Evolutionary conservation across 2,113 vertebrate genomes (phyloP).

Genomic region (Cromileptes altivelis): DNA sequence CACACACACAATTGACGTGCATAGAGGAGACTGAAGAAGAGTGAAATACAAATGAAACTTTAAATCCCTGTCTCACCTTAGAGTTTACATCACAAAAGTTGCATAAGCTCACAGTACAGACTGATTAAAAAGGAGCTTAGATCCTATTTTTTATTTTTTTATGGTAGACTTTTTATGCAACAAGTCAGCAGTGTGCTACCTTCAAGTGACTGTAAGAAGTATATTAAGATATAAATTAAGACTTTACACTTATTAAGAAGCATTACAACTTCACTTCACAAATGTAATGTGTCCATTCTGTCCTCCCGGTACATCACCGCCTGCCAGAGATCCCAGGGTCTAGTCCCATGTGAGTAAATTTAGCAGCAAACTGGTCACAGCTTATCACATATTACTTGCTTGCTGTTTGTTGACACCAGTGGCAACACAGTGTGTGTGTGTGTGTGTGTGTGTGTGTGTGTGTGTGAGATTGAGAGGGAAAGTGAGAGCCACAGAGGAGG

Average conservation of each 20-base stretch:
- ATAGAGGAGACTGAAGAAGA: not conserved
- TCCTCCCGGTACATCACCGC: not conserved
- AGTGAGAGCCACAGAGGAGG: constrained; percentile 27
- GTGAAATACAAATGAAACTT: not conserved
- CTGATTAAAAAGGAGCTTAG: not conserved
- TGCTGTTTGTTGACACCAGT: constrained; percentile 57
- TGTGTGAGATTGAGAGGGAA: constrained; percentile 24
- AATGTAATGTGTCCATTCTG: constrained; percentile 3
- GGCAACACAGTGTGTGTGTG: constrained; percentile 14
- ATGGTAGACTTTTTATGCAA: not conserved
- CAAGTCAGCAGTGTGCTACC: not conserved
- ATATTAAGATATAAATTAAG: not conserved
- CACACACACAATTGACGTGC: not conserved
- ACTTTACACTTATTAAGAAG: not conserved
- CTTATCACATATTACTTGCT: constrained; percentile 43
- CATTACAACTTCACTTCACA: not conserved
- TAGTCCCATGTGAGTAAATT: constrained; percentile 34
- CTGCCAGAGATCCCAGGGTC: constrained; percentile 1
- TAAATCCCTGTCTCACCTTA: not conserved
- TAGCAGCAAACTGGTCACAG: constrained; percentile 30
- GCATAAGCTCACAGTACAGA: constrained; percentile 3
- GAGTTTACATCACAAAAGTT: constrained; percentile 7
- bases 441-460: constrained; percentile 11
- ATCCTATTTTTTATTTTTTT: not conserved
- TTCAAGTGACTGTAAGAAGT: not conserved